Conservation (phyloP, 2,888 invertebrate genomes). For the Phytoseiulus persimilis region DNA sequence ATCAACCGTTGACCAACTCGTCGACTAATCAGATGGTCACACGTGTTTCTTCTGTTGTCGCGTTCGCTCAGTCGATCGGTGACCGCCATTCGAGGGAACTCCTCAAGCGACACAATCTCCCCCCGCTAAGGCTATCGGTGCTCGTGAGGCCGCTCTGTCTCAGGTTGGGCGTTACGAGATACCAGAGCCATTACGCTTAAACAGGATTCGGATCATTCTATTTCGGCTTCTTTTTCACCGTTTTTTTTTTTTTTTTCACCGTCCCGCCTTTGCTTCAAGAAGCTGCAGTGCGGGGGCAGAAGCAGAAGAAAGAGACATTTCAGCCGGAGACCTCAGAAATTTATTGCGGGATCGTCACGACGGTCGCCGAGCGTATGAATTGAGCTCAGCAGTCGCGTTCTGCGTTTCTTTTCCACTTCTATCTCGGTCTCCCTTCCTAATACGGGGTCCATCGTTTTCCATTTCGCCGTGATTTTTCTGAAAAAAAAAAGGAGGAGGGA, state of each 20-base stretch:
- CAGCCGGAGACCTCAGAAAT: background rate
- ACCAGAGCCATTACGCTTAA: background rate
- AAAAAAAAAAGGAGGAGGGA: background rate
- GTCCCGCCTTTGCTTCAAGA: background rate
- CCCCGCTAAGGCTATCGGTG: slow-evolving; percentile 5
- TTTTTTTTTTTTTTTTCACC: too few relatives aligned
- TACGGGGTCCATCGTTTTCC: background rate
- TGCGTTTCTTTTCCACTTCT: background rate
- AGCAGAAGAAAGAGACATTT: background rate
- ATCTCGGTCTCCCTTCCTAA: background rate
- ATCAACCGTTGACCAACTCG: background rate
- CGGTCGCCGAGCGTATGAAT: background rate
- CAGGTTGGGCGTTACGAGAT: background rate
- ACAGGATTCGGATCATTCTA: background rate
- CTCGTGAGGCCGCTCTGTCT: background rate
- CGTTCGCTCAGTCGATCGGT: background rate
- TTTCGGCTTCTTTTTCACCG: background rate
- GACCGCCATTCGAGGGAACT: background rate
- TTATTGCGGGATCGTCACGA: background rate
- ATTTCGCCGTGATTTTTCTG: background rate
- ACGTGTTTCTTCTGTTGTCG: background rate
- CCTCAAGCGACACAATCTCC: background rate
- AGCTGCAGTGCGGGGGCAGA: background rate
- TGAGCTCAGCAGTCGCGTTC: background rate
- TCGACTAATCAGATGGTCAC: background rate